Evolutionary conservation across 1,140 invertebrate species (phyloP).

Genomic region (Pissodes strobi): DNA sequence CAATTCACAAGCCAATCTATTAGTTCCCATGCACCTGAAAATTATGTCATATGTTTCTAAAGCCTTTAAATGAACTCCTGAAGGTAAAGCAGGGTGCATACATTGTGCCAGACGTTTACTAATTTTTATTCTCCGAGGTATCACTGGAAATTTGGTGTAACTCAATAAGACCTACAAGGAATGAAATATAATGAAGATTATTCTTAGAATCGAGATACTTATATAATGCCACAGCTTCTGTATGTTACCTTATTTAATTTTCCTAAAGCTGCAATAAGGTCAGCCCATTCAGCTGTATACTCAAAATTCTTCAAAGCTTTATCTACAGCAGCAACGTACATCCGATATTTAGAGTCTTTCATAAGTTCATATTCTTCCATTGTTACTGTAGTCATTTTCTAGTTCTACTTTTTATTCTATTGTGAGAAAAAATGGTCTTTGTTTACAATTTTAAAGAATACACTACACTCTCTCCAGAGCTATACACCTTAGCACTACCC

Average conservation of each 20-base stretch:
- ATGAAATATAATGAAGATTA: not conserved
- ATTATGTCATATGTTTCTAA: slow-evolving; percentile 93
- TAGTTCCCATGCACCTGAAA: slow-evolving; percentile 88
- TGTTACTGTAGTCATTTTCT: slow-evolving; percentile 50
- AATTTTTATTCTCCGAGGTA: slow-evolving; percentile 88
- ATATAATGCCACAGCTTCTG: not conserved
- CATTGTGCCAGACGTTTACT: slow-evolving; percentile 93
- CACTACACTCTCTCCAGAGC: not conserved
- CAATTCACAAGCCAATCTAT: slow-evolving; percentile 79
- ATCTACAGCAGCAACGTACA: slow-evolving; percentile 81
- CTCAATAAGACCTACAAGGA: slow-evolving; percentile 69
- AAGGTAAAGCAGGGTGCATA: slow-evolving; percentile 90
- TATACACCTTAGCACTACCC: not conserved
- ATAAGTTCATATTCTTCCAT: slow-evolving; percentile 74
- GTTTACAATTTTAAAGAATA: not conserved
- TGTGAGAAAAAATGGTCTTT: not conserved
- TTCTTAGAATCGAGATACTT: not conserved
- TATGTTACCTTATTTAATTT: slow-evolving; percentile 92
- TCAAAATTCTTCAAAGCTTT: slow-evolving; percentile 92
- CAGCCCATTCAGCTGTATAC: slow-evolving; percentile 94
- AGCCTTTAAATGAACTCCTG: slow-evolving; percentile 91
- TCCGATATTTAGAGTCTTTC: slow-evolving; percentile 78
- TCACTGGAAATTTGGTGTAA: slow-evolving; percentile 85
- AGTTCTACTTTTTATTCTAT: not conserved
- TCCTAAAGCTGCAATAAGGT: slow-evolving; percentile 88